Evolutionary conservation across 2,888 invertebrate genomes (phyloP).

Genomic region (Hydraecia micacea): DNA sequence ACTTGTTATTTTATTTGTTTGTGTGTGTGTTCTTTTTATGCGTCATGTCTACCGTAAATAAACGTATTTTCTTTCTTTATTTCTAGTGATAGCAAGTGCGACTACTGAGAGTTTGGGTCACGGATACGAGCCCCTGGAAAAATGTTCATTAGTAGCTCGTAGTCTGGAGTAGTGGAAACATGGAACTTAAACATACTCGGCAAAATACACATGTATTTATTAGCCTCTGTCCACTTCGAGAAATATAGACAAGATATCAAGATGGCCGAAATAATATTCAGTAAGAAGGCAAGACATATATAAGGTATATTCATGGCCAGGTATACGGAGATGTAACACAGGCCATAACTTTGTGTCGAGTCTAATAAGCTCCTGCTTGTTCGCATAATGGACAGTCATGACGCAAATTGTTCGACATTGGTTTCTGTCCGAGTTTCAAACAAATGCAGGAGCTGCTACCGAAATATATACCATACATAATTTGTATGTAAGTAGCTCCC

Average conservation of each 20-base stretch:
- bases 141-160: not conserved
- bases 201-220: not conserved
- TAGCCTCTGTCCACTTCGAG: not conserved
- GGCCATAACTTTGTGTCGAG: slow-evolving; percentile 37
- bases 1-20: too few species aligned
- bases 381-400: slow-evolving; percentile 37
- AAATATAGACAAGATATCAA: too few species aligned
- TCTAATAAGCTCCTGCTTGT: slow-evolving; percentile 47
- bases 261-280: not conserved
- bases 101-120: not conserved
- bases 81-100: not conserved
- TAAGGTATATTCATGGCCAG: slow-evolving; percentile 1
- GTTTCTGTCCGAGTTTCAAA: slow-evolving; percentile 33
- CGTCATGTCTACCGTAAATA: too few species aligned
- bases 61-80: too few species aligned
- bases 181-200: not conserved
- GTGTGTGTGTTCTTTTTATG: too few species aligned
- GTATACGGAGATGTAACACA: slow-evolving; percentile 22
- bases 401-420: slow-evolving; percentile 46
- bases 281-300: not conserved
- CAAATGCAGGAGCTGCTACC: slow-evolving; percentile 29
- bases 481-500: not conserved
- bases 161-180: not conserved
- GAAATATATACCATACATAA: not conserved
- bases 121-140: too few species aligned